These are phyloP conservation scores for Microtus obscurus DNA, from an alignment of 2,797 vertebrate genomes.

Conservation along the genomic window DNA sequence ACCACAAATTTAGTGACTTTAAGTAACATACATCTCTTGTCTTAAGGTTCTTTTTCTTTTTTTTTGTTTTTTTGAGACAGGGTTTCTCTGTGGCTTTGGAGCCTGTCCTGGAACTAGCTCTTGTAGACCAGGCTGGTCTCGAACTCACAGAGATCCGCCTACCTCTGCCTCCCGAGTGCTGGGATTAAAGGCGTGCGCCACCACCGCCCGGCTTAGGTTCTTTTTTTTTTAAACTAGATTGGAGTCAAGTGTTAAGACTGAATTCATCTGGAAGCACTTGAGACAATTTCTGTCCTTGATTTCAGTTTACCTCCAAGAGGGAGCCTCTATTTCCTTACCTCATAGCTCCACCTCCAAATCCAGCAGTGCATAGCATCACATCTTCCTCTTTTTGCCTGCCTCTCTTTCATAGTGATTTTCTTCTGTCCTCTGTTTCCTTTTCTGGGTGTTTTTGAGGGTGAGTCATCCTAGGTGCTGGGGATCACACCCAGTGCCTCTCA, in stretches of 20 bases:
- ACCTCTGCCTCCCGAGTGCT: no score
- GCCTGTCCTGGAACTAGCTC: no score
- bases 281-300: background rate
- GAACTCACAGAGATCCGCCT: no score
- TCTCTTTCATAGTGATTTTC: background rate
- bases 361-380: background rate
- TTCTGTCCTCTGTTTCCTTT: background rate
- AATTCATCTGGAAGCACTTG: background rate
- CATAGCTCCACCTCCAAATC: background rate
- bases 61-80: no score
- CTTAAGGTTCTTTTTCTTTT: background rate
- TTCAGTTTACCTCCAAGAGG: background rate
- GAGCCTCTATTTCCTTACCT: background rate
- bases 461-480: background rate
- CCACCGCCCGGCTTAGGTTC: background rate
- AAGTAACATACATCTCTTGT: background rate
- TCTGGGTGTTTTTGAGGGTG: background rate
- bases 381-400: background rate
- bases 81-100: no score
- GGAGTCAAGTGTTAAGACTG: background rate
- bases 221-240: background rate
- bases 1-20: conserved; percentile 10
- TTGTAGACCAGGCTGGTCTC: no score
- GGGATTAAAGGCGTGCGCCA: no score
- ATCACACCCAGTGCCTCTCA: background rate